phyloP scores from a whole-genome alignment of 2,113 vertebrate genomes.

The Mandrillus leucophaeus region DNA sequence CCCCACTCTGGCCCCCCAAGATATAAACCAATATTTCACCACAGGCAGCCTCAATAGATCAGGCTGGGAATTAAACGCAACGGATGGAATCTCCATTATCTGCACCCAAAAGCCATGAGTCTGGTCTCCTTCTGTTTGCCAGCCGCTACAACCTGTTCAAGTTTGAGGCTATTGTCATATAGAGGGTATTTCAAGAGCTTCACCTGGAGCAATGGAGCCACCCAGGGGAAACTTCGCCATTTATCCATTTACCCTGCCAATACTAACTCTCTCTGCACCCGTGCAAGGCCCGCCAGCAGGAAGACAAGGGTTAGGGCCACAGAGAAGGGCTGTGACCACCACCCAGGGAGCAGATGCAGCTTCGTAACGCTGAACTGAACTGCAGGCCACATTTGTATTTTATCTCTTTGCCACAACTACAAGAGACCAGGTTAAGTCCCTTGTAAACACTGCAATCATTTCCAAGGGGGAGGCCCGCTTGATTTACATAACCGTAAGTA shows the following conservation, averaged over 20 bases:
- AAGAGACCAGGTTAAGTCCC: neutral
- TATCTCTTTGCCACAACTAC: neutral
- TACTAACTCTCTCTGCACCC: neutral
- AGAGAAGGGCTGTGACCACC: neutral
- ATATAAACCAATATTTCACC: neutral
- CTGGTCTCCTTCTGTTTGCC: neutral
- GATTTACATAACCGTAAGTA: slow-evolving; percentile 34
- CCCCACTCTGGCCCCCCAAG: neutral
- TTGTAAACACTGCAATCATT: slow-evolving; percentile 16
- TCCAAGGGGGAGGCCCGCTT: neutral
- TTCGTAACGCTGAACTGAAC: neutral
- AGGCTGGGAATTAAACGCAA: neutral
- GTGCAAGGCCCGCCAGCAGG: accelerated
- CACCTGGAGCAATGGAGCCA: neutral
- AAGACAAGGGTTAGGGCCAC: accelerated
- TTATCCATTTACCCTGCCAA: no score
- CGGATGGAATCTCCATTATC: slow-evolving; percentile 19
- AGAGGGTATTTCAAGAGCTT: neutral
- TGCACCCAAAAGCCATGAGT: neutral
- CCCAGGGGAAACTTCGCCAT: neutral
- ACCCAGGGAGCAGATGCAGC: neutral
- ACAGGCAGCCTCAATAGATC: neutral
- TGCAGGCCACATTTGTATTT: neutral
- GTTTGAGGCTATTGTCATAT: neutral
- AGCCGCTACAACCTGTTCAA: neutral